Evolutionary conservation across 2,113 vertebrate genomes (phyloP), one percentile per base, ranked within the genome.

Genomic region (Zingel zingel): DNA sequence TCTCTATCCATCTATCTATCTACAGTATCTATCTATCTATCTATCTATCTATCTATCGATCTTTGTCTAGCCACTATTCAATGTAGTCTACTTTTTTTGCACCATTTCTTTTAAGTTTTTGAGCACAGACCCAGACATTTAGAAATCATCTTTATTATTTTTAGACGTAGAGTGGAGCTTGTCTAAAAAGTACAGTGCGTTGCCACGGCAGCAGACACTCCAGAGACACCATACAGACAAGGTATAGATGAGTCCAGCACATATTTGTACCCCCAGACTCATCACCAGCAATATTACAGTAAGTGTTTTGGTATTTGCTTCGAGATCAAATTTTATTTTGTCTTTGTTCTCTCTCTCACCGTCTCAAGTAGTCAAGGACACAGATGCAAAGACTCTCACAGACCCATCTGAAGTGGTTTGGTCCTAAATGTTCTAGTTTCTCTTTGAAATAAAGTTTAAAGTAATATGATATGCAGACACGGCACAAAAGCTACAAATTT

Each of bases 191-290:
- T 63, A 65, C 77, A 83, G 54, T 64, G 66, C 4, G 87, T 93
- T 92, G 81, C 89, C 89, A 89, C 45, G 56, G 86, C 83, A 92
- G 90, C 92, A 93, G 88, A 91, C 86, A 89, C 78, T 83, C 83
- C 7, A 81, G 86, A 88, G 86, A 83, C 59, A 63, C 66, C 25
- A 73, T 76, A 79, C 15, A 87, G 72, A 71, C 48, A 59, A 56
- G 54, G 39, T 73, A 83, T 30, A 73, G 15, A 70, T 4, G 61
- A 88, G 64, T 75, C 62, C 25, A 63, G 58, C 36, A 64, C 36
- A 56, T 19, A 30, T 27, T 43, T 39, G 47, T 48, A 27, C 25
- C 50, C n/a, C 47, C 25, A 71, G 53, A 73, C 58, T 84, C 57
- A 68, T 61, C 81, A 76, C 21, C n/a, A 18, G 18, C 67, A 54